These are phyloP conservation scores for Eupithecia subfuscata DNA, from an alignment of 2,888 invertebrate genomes.

Conservation along the genomic window DNA sequence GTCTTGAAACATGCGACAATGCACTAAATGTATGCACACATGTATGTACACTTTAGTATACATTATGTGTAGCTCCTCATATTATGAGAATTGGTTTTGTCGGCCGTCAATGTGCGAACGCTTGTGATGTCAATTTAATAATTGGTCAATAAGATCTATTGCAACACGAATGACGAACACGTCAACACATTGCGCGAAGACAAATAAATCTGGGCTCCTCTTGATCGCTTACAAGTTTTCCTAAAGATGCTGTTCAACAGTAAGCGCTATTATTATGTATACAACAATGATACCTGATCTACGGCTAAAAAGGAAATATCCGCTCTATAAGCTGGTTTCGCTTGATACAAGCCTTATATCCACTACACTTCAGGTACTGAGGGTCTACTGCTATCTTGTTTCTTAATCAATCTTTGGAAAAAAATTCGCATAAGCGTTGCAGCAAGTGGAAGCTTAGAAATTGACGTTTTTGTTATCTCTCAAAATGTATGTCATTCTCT, in stretches of 20 bases:
- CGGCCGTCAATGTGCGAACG: not conserved
- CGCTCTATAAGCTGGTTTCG: constrained; percentile 10
- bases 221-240: not conserved
- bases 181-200: not conserved
- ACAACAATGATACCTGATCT: constrained; percentile 7
- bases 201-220: not conserved
- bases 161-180: not conserved
- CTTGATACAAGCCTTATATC: constrained; percentile 7
- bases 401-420: not conserved
- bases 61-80: not conserved
- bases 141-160: not conserved
- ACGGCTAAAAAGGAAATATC: constrained; percentile 23
- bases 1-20: not conserved
- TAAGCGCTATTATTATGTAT: not conserved
- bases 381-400: not conserved
- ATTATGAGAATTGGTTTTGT: constrained; percentile 10
- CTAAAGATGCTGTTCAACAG: not conserved
- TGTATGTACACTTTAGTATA: not conserved
- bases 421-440: not conserved
- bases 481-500: constrained; percentile 4
- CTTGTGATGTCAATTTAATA: constrained; percentile 11
- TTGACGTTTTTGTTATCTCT: not conserved
- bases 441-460: not conserved
- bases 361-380: not conserved
- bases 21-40: not conserved